phyloP scores from a whole-genome alignment of 2,888 invertebrate genomes.

The Arrhopalites spinosus region DNA sequence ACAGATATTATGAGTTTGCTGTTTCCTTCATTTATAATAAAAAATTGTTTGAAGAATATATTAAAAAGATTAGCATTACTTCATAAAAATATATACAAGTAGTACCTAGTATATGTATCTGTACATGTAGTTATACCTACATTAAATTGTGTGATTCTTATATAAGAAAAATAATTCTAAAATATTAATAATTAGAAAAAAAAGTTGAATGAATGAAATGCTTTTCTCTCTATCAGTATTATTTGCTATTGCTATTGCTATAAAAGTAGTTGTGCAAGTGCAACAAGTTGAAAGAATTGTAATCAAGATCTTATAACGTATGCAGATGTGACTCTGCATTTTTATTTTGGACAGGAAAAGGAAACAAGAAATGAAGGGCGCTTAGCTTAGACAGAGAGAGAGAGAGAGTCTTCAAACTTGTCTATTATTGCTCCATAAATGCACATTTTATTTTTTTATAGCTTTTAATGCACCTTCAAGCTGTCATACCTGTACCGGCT shows the following conservation, averaged over 20 bases:
- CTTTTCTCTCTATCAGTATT: neutral
- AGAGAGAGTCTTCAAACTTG: neutral
- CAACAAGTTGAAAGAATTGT: neutral
- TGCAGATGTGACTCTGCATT: constrained; percentile 17
- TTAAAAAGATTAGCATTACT: too few species aligned
- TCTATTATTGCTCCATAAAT: constrained; percentile 17
- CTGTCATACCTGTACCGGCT: neutral
- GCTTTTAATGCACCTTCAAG: constrained; percentile 13
- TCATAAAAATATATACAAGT: neutral
- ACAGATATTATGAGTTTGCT: too few species aligned
- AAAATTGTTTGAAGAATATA: too few species aligned
- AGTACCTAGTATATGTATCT: neutral
- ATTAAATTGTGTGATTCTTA: too few species aligned
- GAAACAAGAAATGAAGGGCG: constrained; percentile 14
- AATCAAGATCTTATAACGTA: constrained; percentile 15
- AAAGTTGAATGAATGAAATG: neutral
- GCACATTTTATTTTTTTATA: constrained; percentile 7
- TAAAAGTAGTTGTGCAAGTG: neutral
- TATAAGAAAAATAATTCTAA: neutral
- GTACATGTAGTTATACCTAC: neutral
- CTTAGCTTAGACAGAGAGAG: too few species aligned
- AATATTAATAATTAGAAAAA: neutral
- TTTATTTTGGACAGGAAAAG: constrained; percentile 31
- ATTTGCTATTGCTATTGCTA: neutral
- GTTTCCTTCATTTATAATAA: too few species aligned